Conservation (phyloP, 37 sponge, comb jelly and placozoan genomes). For the Mnemiopsis leidyi region DNA sequence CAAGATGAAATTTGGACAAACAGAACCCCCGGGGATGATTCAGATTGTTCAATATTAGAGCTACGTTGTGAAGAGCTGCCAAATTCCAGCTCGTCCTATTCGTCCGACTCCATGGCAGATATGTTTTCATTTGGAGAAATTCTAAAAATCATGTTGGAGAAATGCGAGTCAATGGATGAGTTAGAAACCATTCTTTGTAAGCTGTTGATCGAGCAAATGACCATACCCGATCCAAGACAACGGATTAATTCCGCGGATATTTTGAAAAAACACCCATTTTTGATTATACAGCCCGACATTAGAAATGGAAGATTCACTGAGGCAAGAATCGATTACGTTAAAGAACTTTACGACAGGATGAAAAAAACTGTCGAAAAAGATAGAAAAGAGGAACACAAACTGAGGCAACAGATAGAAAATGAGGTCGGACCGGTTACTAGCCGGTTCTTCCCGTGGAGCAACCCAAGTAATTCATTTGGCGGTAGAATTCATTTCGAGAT, state of each 20-base stretch:
- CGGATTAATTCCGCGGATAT: background rate
- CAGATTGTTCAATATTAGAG: too few relatives aligned
- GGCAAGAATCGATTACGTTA: background rate
- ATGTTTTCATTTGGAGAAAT: background rate
- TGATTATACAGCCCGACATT: background rate
- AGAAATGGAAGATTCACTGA: background rate
- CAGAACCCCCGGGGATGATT: too few relatives aligned
- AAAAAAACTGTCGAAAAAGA: too few relatives aligned
- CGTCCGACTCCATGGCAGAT: background rate
- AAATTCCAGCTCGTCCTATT: too few relatives aligned
- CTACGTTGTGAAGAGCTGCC: too few relatives aligned
- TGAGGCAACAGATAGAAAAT: too few relatives aligned
- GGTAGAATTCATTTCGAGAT: background rate
- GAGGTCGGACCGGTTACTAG: background rate
- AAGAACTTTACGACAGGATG: background rate
- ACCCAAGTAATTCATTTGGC: background rate
- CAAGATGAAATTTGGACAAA: too few relatives aligned
- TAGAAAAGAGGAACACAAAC: background rate
- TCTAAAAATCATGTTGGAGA: background rate
- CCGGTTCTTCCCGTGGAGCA: background rate
- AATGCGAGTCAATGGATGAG: background rate
- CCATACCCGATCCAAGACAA: background rate
- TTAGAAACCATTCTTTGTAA: background rate
- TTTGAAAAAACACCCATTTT: background rate
- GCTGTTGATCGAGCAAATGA: background rate